Conservation (phyloP, 2,797 vertebrate species). For the Coreius guichenoti region DNA sequence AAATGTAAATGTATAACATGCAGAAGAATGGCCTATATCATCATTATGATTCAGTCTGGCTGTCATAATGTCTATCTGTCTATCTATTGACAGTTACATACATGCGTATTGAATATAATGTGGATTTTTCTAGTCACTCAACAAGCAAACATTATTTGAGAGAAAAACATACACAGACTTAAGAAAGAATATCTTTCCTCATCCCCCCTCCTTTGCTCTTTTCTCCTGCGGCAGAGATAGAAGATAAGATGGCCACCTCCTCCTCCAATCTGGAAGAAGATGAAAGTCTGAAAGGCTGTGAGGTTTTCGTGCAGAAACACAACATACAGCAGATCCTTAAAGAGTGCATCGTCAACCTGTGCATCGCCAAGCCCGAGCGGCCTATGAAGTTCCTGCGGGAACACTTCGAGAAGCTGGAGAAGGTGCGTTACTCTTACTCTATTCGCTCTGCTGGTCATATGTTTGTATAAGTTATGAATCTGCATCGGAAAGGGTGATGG, state of each 20-base stretch:
- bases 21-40: constrained; percentile 67
- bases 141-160: neutral
- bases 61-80: neutral
- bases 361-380: constrained; percentile 92
- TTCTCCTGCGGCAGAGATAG: constrained; percentile 74
- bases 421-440: constrained; percentile 81
- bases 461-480: neutral
- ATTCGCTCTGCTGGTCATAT: constrained; percentile 13
- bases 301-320: constrained; percentile 95
- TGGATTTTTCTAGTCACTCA: neutral
- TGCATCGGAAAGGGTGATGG: neutral
- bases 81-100: neutral
- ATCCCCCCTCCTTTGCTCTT: constrained; percentile 63
- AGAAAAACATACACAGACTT: neutral
- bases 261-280: constrained; percentile 90
- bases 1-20: constrained; percentile 4
- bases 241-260: constrained; percentile 90
- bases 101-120: neutral
- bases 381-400: constrained; percentile 97
- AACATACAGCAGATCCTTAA: constrained; percentile 96
- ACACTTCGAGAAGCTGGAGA: constrained; percentile 97
- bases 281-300: constrained; percentile 93
- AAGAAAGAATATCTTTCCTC: constrained; percentile 33
- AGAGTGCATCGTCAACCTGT: constrained; percentile 96
- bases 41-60: constrained; percentile 17